Evolutionary conservation across 1,140 invertebrate species (phyloP).

Genomic region (Helicoverpa zea): DNA sequence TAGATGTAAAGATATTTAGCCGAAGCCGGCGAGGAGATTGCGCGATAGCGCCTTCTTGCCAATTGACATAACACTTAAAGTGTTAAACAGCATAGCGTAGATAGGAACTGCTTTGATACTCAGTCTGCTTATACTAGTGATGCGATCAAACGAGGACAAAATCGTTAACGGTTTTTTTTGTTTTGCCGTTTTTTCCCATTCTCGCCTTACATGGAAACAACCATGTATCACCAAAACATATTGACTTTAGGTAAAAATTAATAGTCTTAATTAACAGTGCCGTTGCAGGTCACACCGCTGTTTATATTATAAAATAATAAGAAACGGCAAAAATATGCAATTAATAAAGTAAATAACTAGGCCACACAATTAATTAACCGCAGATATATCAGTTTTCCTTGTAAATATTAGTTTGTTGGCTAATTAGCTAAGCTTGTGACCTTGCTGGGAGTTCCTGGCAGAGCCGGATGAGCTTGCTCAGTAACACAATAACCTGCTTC

Average conservation of each 20-base stretch:
- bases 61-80: neutral
- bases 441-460: slow-evolving; percentile 8
- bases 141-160: too few relatives aligned
- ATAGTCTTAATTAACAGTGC: too few relatives aligned
- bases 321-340: neutral
- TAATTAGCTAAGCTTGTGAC: slow-evolving; percentile 27
- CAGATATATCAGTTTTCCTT: neutral
- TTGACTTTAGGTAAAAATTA: too few relatives aligned
- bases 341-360: slow-evolving; percentile 12
- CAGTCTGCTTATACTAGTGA: too few relatives aligned
- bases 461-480: neutral
- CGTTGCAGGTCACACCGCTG: neutral
- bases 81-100: neutral
- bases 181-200: too few relatives aligned
- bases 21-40: neutral
- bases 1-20: slow-evolving; percentile 20
- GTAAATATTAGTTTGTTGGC: slow-evolving; percentile 7
- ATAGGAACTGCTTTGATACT: too few relatives aligned
- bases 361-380: slow-evolving; percentile 12
- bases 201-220: too few relatives aligned
- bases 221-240: too few relatives aligned
- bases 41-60: neutral
- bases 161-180: too few relatives aligned
- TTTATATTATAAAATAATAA: neutral
- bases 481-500: slow-evolving; percentile 31